A percentile compares a stretch with the other conserved stretches of the same genome.
These are phyloP conservation scores for Nanorana parkeri DNA, from an alignment of 2,113 vertebrate genomes.

Conservation along the genomic window DNA sequence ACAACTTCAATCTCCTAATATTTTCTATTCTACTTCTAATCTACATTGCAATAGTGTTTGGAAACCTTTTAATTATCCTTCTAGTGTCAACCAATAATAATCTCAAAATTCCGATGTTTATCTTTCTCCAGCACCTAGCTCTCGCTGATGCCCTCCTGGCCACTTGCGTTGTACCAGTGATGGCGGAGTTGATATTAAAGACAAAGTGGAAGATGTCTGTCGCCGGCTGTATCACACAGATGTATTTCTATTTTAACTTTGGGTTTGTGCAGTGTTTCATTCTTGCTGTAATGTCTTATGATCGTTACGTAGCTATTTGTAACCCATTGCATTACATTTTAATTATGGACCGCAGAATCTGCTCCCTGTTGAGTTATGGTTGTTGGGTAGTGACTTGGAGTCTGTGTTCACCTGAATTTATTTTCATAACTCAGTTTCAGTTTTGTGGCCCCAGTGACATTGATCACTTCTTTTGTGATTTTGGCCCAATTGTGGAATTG, in stretches of 20 bases:
- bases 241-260: conserved; percentile 1
- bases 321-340: conserved; percentile 30
- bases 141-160: conserved; percentile 16
- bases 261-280: conserved; percentile 11
- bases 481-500: background rate
- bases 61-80: conserved; percentile 28
- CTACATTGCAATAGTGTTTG: conserved; percentile 5
- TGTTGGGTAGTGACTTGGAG: background rate
- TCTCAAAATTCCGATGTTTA: conserved; percentile 35
- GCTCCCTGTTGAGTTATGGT: background rate
- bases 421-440: background rate
- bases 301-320: conserved; percentile 36
- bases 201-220: background rate
- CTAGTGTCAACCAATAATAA: conserved; percentile 8
- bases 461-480: conserved; percentile 42
- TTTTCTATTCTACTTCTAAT: conserved; percentile 5
- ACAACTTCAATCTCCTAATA: background rate
- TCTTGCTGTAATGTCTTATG: conserved; percentile 40
- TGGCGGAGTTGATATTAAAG: background rate
- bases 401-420: background rate
- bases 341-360: conserved; percentile 15
- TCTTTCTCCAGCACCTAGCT: conserved; percentile 29
- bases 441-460: conserved; percentile 35
- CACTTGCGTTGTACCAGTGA: conserved; percentile 8
- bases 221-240: background rate